These are phyloP conservation scores for Umimayanthus kanabou DNA, from an alignment of 92 coral and sea anemone genomes.

Conservation along the genomic window DNA sequence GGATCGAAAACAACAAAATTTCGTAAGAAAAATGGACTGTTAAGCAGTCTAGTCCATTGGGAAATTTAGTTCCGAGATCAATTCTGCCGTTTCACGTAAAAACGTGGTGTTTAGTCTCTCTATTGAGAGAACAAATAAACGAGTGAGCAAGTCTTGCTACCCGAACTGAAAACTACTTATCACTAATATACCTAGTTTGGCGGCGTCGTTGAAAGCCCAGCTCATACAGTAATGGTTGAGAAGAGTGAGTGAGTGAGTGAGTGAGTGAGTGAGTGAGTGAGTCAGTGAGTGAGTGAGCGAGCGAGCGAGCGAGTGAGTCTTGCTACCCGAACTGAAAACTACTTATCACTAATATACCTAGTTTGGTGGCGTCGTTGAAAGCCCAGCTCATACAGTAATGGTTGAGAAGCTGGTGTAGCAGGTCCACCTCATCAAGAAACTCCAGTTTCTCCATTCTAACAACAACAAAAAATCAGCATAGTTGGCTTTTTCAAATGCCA, in stretches of 20 bases:
- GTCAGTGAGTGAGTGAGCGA: background rate
- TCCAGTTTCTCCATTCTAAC: conserved; percentile 92
- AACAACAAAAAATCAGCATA: background rate
- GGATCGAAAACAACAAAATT: too few relatives aligned
- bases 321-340: too few relatives aligned
- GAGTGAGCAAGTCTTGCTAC: too few relatives aligned
- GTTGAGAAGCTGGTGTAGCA: conserved; percentile 78
- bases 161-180: too few relatives aligned
- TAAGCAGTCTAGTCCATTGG: too few relatives aligned
- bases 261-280: background rate
- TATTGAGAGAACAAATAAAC: too few relatives aligned
- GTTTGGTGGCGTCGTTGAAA: conserved; percentile 68
- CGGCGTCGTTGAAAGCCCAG: conserved; percentile 87
- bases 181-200: conserved; percentile 57
- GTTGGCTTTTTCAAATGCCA: background rate
- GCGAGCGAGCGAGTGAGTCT: background rate
- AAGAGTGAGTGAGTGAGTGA: conserved; percentile 3
- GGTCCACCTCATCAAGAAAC: conserved; percentile 93
- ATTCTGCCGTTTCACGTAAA: too few relatives aligned
- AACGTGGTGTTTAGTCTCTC: too few relatives aligned
- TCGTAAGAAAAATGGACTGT: too few relatives aligned
- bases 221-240: conserved; percentile 87
- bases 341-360: conserved; percentile 51
- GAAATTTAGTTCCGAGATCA: too few relatives aligned
- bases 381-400: conserved; percentile 97